Evolutionary conservation across 2,888 invertebrate species (phyloP).

Genomic region (Alviniconcha strummeri): DNA sequence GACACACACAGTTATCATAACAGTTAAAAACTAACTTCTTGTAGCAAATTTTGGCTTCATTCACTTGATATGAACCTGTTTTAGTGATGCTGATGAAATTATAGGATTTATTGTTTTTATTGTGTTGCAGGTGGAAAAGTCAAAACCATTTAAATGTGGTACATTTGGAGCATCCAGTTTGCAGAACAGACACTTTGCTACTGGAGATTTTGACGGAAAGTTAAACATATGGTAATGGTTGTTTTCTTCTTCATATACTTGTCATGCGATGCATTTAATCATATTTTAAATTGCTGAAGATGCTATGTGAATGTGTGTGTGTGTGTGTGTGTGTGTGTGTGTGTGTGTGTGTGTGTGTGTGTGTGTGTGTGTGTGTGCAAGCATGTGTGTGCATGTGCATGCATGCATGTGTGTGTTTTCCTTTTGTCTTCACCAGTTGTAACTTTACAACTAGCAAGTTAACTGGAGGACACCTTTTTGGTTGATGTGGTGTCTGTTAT

Average conservation of each 20-base stretch:
- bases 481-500: no score
- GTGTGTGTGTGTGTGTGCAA: neutral
- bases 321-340: neutral
- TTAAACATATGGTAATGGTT: constrained; percentile 84
- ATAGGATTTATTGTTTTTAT: neutral
- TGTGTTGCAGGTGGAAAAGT: constrained; percentile 80
- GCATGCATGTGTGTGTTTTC: neutral
- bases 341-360: neutral
- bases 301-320: neutral
- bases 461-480: no score
- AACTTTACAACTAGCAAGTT: no score
- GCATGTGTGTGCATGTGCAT: neutral
- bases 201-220: constrained; percentile 91
- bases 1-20: no score
- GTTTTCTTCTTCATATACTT: neutral
- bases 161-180: constrained; percentile 93
- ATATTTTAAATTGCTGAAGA: neutral
- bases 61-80: no score
- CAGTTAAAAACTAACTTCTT: no score
- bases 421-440: neutral
- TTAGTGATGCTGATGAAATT: no score
- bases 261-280: neutral
- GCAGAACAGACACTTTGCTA: constrained; percentile 87
- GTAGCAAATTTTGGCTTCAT: no score
- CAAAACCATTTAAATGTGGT: constrained; percentile 92